Conservation (phyloP, 2,888 invertebrate genomes). For the Rhorus exstirpatorius region DNA sequence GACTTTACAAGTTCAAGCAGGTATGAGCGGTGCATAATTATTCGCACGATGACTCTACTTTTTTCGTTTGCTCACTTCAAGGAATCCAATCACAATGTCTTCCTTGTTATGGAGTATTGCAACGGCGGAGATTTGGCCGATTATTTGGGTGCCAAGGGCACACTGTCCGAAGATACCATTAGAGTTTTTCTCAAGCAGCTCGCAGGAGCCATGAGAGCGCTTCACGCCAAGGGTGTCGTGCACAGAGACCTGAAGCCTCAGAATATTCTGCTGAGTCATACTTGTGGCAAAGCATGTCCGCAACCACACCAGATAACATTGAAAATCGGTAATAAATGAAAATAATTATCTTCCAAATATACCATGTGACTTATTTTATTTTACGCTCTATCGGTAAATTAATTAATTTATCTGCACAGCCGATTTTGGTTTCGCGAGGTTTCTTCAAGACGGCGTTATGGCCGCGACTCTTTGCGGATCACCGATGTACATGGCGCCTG, state of each 20-base stretch:
- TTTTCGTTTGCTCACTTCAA: slow-evolving; percentile 81
- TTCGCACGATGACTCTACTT: slow-evolving; percentile 1
- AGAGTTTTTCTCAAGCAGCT: slow-evolving; percentile 97
- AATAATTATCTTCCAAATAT: neutral
- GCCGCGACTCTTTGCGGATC: slow-evolving; percentile 99
- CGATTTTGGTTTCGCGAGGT: slow-evolving; percentile 99
- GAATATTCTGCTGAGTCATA: slow-evolving; percentile 98
- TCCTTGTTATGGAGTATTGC: slow-evolving; percentile 99
- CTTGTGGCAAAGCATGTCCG: slow-evolving; percentile 89
- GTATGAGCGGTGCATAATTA: too few species aligned
- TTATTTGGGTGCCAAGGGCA: slow-evolving; percentile 97
- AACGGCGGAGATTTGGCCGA: slow-evolving; percentile 99
- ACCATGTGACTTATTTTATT: too few species aligned
- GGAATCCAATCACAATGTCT: slow-evolving; percentile 97
- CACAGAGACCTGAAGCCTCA: slow-evolving; percentile 99
- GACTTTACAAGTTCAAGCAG: too few species aligned
- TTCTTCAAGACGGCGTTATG: slow-evolving; percentile 99
- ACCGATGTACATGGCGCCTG: slow-evolving; percentile 99
- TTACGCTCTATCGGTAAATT: neutral
- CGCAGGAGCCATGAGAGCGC: slow-evolving; percentile 98
- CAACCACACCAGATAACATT: slow-evolving; percentile 95
- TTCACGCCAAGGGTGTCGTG: slow-evolving; percentile 98
- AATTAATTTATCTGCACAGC: slow-evolving; percentile 88
- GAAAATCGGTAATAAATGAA: slow-evolving; percentile 93
- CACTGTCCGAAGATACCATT: slow-evolving; percentile 98